Conservation (phyloP, 1,140 invertebrate species). For the Lanistes nyassanus region DNA sequence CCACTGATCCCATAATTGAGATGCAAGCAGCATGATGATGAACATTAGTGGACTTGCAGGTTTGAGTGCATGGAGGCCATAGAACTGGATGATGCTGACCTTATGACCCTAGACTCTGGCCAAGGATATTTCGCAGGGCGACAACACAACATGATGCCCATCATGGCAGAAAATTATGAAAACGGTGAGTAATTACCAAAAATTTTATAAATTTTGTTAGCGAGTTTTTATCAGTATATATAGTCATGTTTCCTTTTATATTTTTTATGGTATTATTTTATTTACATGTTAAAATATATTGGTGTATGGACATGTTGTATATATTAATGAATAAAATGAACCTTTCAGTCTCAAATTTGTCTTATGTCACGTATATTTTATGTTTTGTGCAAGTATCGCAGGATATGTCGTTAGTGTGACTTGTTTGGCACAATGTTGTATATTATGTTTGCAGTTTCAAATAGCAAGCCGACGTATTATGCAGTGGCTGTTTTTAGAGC, state of each 20-base stretch:
- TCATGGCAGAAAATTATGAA: conserved; percentile 64
- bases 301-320: neutral
- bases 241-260: neutral
- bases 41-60: conserved; percentile 63
- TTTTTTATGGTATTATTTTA: neutral
- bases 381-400: neutral
- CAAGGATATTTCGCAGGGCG: conserved; percentile 92
- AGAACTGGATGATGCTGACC: conserved; percentile 79
- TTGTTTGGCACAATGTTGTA: neutral
- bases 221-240: too few species aligned
- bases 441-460: conserved; percentile 65
- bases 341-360: too few species aligned
- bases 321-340: too few species aligned
- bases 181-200: conserved; percentile 46
- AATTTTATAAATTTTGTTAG: too few species aligned
- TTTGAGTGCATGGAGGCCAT: conserved; percentile 83
- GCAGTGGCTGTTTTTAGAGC: conserved; percentile 87
- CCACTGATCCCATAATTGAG: too few species aligned
- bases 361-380: neutral
- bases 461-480: conserved; percentile 76
- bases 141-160: conserved; percentile 91
- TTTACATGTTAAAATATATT: neutral
- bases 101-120: conserved; percentile 90
- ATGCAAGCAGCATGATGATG: too few species aligned
- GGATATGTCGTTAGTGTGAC: neutral